Base-by-base conservation (phyloP, 2,888 invertebrate species). In the Zhuqinia jingwanae region DNA sequence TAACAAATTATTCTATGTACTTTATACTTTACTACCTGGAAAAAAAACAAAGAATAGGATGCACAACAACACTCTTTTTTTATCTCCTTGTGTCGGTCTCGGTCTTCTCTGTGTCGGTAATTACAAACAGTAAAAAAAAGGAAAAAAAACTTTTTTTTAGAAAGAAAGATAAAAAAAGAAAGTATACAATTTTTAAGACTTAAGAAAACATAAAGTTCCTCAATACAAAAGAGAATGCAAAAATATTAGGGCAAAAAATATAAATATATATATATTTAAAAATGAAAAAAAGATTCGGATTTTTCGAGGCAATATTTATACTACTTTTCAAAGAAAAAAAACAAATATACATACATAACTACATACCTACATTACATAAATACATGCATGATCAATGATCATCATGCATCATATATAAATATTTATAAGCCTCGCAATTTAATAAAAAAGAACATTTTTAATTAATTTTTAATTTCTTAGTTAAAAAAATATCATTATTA, bases 231-330 rank as follows among this genome's bases (percentile, higher is more conserved):
- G 77, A 77, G 77, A 77, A 77, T 77, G 77, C 77, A 77, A 77
- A 76, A 77, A 77, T 56, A 77, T 58, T 77, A 77, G 56, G 77
- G 77, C 77, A 77, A 58, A 22, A 20, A 70, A 22, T 20, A 53
- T 73, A 73, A 73, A 25, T 47, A 47, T 45, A 50, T 8, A 45
- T 73, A 73, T 73, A 73, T 22, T 45, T 45, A 68, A 50, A 47
- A 53, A 77, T 58, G 77, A 77, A 68, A 50, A 47, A 53, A 77
- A 77, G 77, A 77, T 77, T 77, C 77, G 58, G 58, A 58, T 77
- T 77, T 77, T 77, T 58, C 77, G 77, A 58, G 77, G 77, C 77
- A 77, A 77, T 77, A 77, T 77, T 56, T 58, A 77, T 77, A 77
- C n/a, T n/a, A n/a, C 77, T 77, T 77, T 58, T 56, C 56, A 76